Base-by-base conservation (phyloP, 92 coral and sea anemone species). In the Ricordea florida region DNA sequence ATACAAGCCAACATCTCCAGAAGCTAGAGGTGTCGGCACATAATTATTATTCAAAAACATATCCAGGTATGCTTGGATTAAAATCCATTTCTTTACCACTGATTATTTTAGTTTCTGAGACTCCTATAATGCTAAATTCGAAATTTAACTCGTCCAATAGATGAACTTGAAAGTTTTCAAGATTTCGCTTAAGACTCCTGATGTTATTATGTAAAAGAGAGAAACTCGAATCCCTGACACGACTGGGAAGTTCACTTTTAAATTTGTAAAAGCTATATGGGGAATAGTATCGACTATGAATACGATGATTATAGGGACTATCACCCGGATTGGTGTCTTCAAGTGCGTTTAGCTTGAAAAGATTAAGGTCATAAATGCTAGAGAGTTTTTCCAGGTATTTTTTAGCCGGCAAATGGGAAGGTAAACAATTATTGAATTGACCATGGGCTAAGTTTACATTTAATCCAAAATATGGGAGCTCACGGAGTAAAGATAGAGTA, bases 1-100 rank as follows among this genome's bases (percentile, higher is more conserved):
- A 72, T 81, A 81, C 80, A 80, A 35, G 23, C 82, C 89, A 46
- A 83, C 78, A 57, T 83, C 89, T 23, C 83, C 82, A 62, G 66
- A 41, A 32, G 63, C 53, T 15, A 67, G 61, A 56, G 85, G 78
- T 38, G 78, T 68, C 38, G 69, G 62, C 38, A 58, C 78, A 46
- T 64, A n/a, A n/a, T n/a, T n/a, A n/a, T n/a, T n/a, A 75, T 73
- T 74, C 74, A 63, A 63, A 82, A 16, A 27, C 44, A 33, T 82
- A 82, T 37, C 66, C 66, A 21, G 59, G 61, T n/a, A 82, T 82
- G 62, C 44, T 74, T 21, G 75, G 84, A 51, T 87, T 66, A 55
- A 74, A 74, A 40, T 49, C 55, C 4, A 61, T 31, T 25, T 10
- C 7, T 34, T 64, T 49, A 11, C 7, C 21, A 15, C 44, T 41